Base-by-base conservation (phyloP, 2,113 vertebrate species). In the Actenoides lindsayi region DNA sequence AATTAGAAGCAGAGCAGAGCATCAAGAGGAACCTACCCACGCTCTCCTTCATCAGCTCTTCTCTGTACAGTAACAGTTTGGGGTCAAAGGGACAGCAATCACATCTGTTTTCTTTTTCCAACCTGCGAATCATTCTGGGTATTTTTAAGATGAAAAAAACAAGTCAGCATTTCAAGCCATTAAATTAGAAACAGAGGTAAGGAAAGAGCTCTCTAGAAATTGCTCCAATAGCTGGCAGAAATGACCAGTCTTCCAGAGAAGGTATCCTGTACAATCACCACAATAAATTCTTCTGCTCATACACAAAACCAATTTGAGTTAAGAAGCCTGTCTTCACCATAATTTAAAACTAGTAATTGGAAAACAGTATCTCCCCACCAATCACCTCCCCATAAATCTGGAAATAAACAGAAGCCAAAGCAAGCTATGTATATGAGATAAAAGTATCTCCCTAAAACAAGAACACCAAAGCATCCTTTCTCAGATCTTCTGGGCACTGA, bases 1-100 rank as follows among this genome's bases (percentile, higher is more conserved):
- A 96, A 93, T 73, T 27, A 94, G 91, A 70, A 96, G 44, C 23
- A 83, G 50, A 91, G 88, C 91, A 92, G 65, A 46, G 44, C 78
- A 91, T 69, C 85, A 44, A 62, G 39, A 89, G 50, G 37, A 91
- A 41, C 10, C 53, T 67, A 53, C 37, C 24, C 60, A 87, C 10
- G 0, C 17, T 35, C 19, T 63, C 48, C 41, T 73, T 62, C 57
- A 82, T 53, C 84, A 69, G 41, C 35, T 79, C 35, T 84, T 44
- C 64, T 21, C 31, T 68, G 30, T 82, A 65, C 42, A 89, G 5
- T 44, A 87, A 71, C 30, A 90, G 50, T 30, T 53, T 17, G 17
- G n/a, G 74, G 70, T 91, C 86, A 87, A 87, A 89, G 70, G 16
- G 25, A 57, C 53, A 89, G 71, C 41, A 75, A 50, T 57, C 21